Percentiles rank a stretch among this genome's conserved stretches.
These are phyloP conservation scores for Amniataba percoides DNA, from an alignment of 2,797 vertebrate genomes.

Conservation along the genomic window DNA sequence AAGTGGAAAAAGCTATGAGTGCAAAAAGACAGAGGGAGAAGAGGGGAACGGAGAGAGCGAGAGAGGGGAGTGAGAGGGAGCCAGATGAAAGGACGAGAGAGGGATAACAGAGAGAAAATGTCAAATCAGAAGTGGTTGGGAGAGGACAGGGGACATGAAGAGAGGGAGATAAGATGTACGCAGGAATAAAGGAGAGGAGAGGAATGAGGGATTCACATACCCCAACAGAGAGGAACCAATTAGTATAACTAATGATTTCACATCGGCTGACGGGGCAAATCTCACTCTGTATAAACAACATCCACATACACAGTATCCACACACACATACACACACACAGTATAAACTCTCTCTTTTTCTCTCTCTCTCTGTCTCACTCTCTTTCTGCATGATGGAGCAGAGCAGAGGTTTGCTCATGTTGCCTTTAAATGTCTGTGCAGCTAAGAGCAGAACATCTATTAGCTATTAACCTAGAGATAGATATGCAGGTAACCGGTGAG, in stretches of 20 bases:
- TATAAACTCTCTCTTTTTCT: too few relatives aligned
- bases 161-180: constrained; percentile 38
- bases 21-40: constrained; percentile 25
- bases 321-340: constrained; percentile 30
- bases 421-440: constrained; percentile 30
- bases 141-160: constrained; percentile 29
- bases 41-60: background rate
- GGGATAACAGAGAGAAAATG: constrained; percentile 46
- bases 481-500: constrained; percentile 13
- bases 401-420: constrained; percentile 30
- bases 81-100: constrained; percentile 44
- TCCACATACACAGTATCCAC: constrained; percentile 28
- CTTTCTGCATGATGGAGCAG: constrained; percentile 30
- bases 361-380: too few relatives aligned
- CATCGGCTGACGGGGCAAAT: constrained; percentile 72
- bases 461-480: constrained; percentile 31
- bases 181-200: constrained; percentile 25
- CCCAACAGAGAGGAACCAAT: constrained; percentile 70
- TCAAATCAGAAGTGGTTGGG: constrained; percentile 41
- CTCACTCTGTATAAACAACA: constrained; percentile 56
- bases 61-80: constrained; percentile 1
- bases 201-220: constrained; percentile 48
- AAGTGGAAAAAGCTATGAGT: constrained; percentile 41
- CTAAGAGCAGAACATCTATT: constrained; percentile 27
- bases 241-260: constrained; percentile 78